Conservation (phyloP, 2,113 vertebrate genomes). For the Tiliqua scincoides region DNA sequence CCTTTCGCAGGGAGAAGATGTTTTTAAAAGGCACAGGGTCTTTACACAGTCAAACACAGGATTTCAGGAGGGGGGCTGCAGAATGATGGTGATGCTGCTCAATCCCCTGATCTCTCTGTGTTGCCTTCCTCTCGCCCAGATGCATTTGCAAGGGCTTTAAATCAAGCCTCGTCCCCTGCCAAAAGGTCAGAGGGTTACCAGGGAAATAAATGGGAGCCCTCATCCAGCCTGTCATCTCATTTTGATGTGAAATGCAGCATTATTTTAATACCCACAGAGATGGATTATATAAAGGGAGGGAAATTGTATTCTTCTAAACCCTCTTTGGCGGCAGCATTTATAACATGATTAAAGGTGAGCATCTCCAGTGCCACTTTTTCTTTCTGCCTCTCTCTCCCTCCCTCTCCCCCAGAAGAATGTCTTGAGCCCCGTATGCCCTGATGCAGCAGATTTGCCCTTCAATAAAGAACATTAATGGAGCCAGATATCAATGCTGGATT, state of each 20-base stretch:
- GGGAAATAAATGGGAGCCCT: constrained; percentile 54
- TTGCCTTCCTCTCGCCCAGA: neutral
- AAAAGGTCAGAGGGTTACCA: neutral
- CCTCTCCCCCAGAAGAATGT: neutral
- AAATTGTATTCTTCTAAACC: constrained; percentile 64
- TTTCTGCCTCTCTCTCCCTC: neutral
- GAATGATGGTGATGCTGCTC: neutral
- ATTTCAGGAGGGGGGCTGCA: neutral
- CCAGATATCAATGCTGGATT: accelerated
- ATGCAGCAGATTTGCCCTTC: accelerated
- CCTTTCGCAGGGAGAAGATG: accelerated
- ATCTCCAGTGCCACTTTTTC: neutral
- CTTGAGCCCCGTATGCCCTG: neutral
- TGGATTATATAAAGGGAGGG: constrained; percentile 60
- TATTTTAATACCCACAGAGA: constrained; percentile 63
- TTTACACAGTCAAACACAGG: neutral
- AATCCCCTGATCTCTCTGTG: accelerated
- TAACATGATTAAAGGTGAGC: constrained; percentile 58
- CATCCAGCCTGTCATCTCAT: constrained; percentile 63
- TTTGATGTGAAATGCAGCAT: constrained; percentile 50
- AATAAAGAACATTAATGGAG: neutral
- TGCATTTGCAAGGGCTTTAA: neutral
- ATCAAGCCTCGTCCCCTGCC: constrained; percentile 37
- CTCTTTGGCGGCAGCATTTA: constrained; percentile 53
- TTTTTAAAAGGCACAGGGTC: neutral